A percentile compares a stretch with the other conserved stretches of the same genome.
phyloP scores from a whole-genome alignment of 2,113 vertebrate genomes.

The Triplophysa rosa region DNA sequence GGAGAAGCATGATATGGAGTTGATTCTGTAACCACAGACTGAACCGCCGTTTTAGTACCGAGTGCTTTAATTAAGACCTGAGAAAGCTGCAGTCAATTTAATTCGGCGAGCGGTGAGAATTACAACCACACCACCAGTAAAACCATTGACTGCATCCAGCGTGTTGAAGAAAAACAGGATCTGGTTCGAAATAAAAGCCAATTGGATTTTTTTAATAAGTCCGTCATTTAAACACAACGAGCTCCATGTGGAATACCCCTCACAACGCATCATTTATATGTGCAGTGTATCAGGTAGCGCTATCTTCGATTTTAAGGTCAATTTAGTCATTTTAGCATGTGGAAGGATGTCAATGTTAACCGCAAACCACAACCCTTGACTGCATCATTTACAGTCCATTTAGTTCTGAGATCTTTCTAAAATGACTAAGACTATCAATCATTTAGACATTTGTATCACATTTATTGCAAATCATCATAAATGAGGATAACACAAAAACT shows the following conservation, averaged over 20 bases:
- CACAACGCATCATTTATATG: not conserved
- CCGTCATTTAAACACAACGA: conserved; percentile 42
- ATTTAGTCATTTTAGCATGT: conserved; percentile 22
- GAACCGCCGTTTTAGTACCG: conserved; percentile 39
- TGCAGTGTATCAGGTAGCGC: not conserved
- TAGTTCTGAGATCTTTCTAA: conserved; percentile 20
- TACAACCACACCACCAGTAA: conserved; percentile 54
- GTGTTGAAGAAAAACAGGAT: conserved; percentile 41
- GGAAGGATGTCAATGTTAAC: not conserved
- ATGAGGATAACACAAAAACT: no score
- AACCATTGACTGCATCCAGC: conserved; percentile 40
- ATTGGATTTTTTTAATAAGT: conserved; percentile 49
- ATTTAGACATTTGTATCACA: not conserved
- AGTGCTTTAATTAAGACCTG: conserved; percentile 56
- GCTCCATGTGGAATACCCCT: conserved; percentile 3
- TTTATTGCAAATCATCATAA: no score
- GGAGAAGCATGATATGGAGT: conserved; percentile 8
- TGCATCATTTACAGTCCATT: conserved; percentile 25
- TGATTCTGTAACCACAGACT: conserved; percentile 29
- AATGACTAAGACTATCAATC: not conserved
- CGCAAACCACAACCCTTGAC: conserved; percentile 10
- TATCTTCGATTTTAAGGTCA: not conserved
- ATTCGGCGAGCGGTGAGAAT: conserved; percentile 52
- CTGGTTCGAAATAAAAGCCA: conserved; percentile 51
- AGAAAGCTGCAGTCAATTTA: conserved; percentile 53